Base-by-base conservation (phyloP, 2,888 invertebrate genomes). In the Augochlorella aurata region DNA sequence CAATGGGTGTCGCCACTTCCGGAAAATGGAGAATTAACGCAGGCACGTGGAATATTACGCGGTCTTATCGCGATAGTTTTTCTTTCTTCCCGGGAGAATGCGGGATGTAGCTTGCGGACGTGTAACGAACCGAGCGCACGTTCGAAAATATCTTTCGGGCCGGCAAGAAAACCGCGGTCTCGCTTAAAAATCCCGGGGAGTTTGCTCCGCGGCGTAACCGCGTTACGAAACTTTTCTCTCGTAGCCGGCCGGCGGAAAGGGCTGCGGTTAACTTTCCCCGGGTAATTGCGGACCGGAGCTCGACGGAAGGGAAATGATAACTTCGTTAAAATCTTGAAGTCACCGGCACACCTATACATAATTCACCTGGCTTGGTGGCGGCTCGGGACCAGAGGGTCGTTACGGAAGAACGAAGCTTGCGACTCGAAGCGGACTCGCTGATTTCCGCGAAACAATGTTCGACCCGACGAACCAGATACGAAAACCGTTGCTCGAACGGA, bases 271-370 rank as follows among this genome's bases (percentile, higher is more conserved):
- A 73, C 80, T 72, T 80, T 77, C 29, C 54, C 58, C 2, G n/a
- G 29, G 77, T 71, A 82, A 77, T 80, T 61, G 72, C 84, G 72
- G 72, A 80, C 24, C 24, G 24, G 74, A 81, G 81, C 18, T 38
- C 21, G 63, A 45, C 63, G 77, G 61, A 16, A 67, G 63, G 66
- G 74, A 78, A 77, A 84, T 68, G 74, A 84, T 83, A 81, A 84
- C 77, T 84, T 74, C 49, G 71, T 84, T 83, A 84, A 81, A 77
- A 80, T 83, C 66, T 45, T 70, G 14, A 67, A 79, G 83, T 79
- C 74, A 49, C 54, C 49, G 71, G 66, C 54, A 38, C 45, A 44
- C 45, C 66, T 81, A 63, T 69, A 65, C 71, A 69, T 80, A 74
- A 81, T 81, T 81, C 65, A 58, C 54, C 65, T 29, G 29, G 65